Evolutionary conservation across 2,797 vertebrate genomes (phyloP), one percentile per base, ranked within the genome.

Genomic region (Coregonus sp.): DNA sequence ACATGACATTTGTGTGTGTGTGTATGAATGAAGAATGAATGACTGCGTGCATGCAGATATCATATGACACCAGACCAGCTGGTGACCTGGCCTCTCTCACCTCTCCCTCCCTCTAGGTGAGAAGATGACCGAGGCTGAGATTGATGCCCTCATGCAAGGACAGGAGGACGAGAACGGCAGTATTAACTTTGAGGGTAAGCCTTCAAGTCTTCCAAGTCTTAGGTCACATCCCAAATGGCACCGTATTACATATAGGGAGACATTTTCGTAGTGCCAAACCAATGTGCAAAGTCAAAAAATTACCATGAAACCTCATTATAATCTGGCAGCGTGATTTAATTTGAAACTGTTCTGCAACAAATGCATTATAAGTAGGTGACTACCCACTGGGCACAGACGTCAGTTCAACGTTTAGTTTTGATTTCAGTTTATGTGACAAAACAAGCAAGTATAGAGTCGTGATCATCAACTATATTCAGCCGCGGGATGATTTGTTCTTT

Each of bases 91-190:
- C 68, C n/a, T 76, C n/a, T 74, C 80, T 37, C 85, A 82, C 11
- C 33, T 76, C 15, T 51, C 78, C 80, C 76, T 89, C 73, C 88
- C 76, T 89, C 73, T 88, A 99, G 98, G 98, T 90, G 98, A 99
- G 92, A 99, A 96, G 93, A 98, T 99, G 98, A 96, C 82, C 88
- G 98, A 98, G 91, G 71, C 87, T 66, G 97, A 99, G 94, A 97
- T 99, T 33, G 98, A 99, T 0, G 91, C 95, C 66, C 95, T 99
- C 78, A 92, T 99, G 96, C 80, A 90, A 73, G 98, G 97, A 85
- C 98, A 99, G 90, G 98, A 99, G 93, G 98, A 99, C 75, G 97
- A 98, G 93, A 99, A 96, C 0, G 98, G 98, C 88, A 96, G 96
- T 87, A 91, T 99, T 90, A 99, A 99, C 93, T 99, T 98, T 0